Base-by-base conservation (phyloP, 2,797 vertebrate species). In the Pteropus rufus region DNA sequence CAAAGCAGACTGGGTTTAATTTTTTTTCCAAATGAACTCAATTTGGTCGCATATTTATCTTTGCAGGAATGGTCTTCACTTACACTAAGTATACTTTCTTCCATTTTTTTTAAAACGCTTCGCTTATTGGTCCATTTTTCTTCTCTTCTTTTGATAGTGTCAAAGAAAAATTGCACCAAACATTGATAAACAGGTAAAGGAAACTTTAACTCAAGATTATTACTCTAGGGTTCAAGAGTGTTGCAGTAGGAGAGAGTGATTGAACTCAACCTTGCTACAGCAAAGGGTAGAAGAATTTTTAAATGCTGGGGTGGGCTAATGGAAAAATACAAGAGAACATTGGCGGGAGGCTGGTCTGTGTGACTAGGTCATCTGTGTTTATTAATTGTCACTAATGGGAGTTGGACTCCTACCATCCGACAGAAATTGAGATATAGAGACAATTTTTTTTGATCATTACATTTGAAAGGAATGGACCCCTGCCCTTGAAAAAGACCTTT, bases 1-100 rank as follows among this genome's bases (percentile, higher is more conserved):
- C 58, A 94, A 91, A 89, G 64, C 24, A 54, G 36, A 80, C 21
- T 58, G n/a, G 10, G 3, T 79, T 97, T 91, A 67, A 92, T 84
- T 94, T 89, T 96, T 88, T 96, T 83, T 92, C 54, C 52, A 76
- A 36, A 24, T 29, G 72, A 21, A 10, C 19, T 97, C 62, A 23
- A 65, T 77, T 75, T 79, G 19, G 54, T 86, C 91, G 36, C 46
- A 84, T 95, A 58, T 65, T 83, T 80, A 72, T 85, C 19, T 95
- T 46, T 46, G 23, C 0, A 23, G 8, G n/a, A 70, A 75, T 49
- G 44, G n/a, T 46, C 44, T 80, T 65, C 60, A 67, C 62, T 94
- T 91, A 72, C 18, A 34, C 23, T 70, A 82, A 85, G 41, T 76
- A n/a, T 15, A 70, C 11, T 85, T 76, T 89, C 6, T 58, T 92